phyloP scores from a whole-genome alignment of 1,140 invertebrate species.

The Drosophila azteca region DNA sequence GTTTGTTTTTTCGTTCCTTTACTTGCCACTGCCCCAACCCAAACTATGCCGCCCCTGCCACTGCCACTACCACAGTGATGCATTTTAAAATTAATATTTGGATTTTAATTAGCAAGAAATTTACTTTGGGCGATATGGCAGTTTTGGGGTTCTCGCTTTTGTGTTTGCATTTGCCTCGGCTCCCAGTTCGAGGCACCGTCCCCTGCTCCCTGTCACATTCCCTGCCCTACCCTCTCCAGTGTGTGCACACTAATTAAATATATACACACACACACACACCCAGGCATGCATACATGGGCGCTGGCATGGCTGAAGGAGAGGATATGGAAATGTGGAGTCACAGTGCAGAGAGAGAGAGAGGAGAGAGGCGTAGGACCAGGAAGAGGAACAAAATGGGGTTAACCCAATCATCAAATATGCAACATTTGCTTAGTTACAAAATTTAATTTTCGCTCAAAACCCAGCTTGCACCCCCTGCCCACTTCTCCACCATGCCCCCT shows the following conservation, averaged over 20 bases:
- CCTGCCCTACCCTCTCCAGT: conserved; percentile 7
- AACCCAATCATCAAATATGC: conserved; percentile 77
- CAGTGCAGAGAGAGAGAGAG: too few relatives aligned
- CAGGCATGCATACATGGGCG: conserved; percentile 46
- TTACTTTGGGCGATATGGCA: conserved; percentile 71
- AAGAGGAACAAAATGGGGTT: conserved; percentile 19
- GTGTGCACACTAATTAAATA: conserved; percentile 75
- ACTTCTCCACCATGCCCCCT: background rate
- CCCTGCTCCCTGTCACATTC: background rate
- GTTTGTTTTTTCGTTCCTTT: conserved; percentile 7
- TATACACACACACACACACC: conserved; percentile 59
- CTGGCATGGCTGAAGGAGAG: background rate
- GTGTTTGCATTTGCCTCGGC: conserved; percentile 66
- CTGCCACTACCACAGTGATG: conserved; percentile 34
- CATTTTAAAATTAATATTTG: conserved; percentile 83
- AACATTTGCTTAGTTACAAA: conserved; percentile 78
- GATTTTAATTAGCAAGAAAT: conserved; percentile 82
- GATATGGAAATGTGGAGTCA: background rate
- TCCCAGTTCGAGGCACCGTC: conserved; percentile 9
- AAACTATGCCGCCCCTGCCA: background rate
- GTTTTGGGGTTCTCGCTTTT: conserved; percentile 61
- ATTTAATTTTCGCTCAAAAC: conserved; percentile 63
- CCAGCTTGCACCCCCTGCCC: background rate
- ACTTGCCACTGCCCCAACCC: conserved; percentile 27
- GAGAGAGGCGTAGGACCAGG: too few relatives aligned